phyloP scores from a whole-genome alignment of 1,140 invertebrate species.

The Homalodisca vitripennis region DNA sequence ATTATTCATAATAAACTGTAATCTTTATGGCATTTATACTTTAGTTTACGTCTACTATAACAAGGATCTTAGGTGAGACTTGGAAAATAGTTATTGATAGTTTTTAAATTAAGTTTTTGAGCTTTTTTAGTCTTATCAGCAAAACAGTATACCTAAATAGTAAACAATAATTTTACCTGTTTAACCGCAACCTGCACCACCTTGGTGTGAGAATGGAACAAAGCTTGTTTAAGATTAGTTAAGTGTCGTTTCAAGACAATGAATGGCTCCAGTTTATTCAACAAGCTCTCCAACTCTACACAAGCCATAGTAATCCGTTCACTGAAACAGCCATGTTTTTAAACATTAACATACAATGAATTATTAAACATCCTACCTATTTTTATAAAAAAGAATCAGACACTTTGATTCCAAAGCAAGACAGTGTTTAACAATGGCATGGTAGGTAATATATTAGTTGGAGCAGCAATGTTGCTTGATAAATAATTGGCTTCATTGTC shows the following conservation, averaged over 20 bases:
- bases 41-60: too few species aligned
- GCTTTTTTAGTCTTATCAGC: not conserved
- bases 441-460: not conserved
- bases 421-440: not conserved
- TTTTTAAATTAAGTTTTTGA: too few species aligned
- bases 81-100: too few species aligned
- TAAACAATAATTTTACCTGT: slow-evolving; percentile 12
- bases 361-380: not conserved
- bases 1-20: too few species aligned
- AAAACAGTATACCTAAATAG: too few species aligned
- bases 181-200: slow-evolving; percentile 16
- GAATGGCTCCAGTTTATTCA: slow-evolving; percentile 5
- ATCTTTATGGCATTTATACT: too few species aligned
- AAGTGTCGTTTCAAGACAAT: not conserved
- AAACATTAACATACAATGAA: slow-evolving; percentile 1
- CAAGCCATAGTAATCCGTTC: slow-evolving; percentile 10
- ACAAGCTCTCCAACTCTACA: slow-evolving; percentile 5
- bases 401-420: not conserved
- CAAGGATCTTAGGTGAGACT: too few species aligned
- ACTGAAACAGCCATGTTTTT: not conserved
- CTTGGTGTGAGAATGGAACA: slow-evolving; percentile 16
- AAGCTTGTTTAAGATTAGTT: not conserved
- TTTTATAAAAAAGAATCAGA: not conserved
- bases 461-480: not conserved
- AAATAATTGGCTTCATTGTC: not conserved